A percentile compares a stretch with the other conserved stretches of the same genome.
Conservation (phyloP, 2,113 vertebrate species). For the Tachuris rubrigastra region DNA sequence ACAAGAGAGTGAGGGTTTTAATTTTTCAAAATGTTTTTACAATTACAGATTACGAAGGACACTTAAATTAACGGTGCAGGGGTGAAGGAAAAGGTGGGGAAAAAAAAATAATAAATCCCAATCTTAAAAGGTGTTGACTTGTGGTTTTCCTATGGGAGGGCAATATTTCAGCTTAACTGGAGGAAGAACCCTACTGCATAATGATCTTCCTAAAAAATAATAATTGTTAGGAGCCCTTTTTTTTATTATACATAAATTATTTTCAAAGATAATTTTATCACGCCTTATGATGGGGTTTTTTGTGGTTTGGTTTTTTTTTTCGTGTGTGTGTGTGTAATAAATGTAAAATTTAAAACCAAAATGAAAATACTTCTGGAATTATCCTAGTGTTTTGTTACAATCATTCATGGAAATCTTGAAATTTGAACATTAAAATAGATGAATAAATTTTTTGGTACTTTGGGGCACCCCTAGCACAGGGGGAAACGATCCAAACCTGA, state of each 20-base stretch:
- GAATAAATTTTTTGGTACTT: fast-evolving
- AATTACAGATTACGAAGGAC: conserved; percentile 61
- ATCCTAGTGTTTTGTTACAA: not conserved
- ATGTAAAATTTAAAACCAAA: fast-evolving
- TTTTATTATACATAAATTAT: too few relatives aligned
- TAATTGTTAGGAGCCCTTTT: not conserved
- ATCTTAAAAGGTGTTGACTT: not conserved
- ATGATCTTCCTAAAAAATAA: not conserved
- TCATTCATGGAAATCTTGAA: not conserved
- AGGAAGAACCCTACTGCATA: not conserved
- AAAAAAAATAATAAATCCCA: too few relatives aligned
- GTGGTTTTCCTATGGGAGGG: not conserved
- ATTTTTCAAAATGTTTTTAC: conserved; percentile 74
- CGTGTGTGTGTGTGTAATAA: not conserved
- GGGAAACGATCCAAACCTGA: not conserved
- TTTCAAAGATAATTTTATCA: not conserved
- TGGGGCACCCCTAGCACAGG: not conserved
- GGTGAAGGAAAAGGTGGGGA: not conserved
- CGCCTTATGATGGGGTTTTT: fast-evolving
- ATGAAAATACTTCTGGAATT: not conserved
- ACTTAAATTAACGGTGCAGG: conserved; percentile 53
- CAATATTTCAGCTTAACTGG: not conserved
- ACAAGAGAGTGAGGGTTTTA: conserved; percentile 70
- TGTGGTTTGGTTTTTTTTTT: too few relatives aligned
- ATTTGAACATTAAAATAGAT: not conserved